A percentile compares a stretch with the other conserved stretches of the same genome.
Evolutionary conservation across 2,888 invertebrate species (phyloP).

Genomic region (Xestia sexstrigata): DNA sequence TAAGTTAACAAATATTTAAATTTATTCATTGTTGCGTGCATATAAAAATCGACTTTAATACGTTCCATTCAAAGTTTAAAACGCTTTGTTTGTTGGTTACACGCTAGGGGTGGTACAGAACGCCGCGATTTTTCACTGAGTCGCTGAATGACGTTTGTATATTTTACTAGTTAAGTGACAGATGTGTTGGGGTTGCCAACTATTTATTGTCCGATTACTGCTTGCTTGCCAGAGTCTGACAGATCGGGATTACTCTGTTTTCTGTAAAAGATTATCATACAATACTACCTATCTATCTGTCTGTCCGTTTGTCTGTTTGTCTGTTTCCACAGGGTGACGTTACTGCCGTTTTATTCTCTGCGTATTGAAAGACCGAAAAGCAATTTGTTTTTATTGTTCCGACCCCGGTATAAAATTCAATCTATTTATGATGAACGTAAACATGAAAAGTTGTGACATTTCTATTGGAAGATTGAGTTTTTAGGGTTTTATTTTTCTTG

Average conservation of each 20-base stretch:
- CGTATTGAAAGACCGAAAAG: conserved; percentile 68
- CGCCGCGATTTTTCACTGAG: conserved; percentile 87
- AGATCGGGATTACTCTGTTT: conserved; percentile 85
- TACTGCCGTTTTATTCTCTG: conserved; percentile 82
- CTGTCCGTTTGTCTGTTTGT: conserved; percentile 17
- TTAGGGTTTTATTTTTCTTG: conserved; percentile 35
- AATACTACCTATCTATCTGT: conserved; percentile 58
- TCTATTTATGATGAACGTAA: conserved; percentile 84
- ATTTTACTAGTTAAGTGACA: conserved; percentile 90
- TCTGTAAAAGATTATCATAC: conserved; percentile 76
- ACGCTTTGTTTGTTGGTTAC: conserved; percentile 59
- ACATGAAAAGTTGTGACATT: conserved; percentile 71
- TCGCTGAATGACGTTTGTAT: conserved; percentile 89
- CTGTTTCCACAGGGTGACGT: conserved; percentile 62
- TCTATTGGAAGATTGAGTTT: conserved; percentile 57
- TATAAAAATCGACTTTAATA: conserved; percentile 78
- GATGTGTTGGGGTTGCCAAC: conserved; percentile 89
- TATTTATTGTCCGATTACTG: conserved; percentile 90
- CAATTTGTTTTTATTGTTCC: conserved; percentile 71
- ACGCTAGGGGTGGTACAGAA: conserved; percentile 82
- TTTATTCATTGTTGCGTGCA: conserved; percentile 81
- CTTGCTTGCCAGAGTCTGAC: conserved; percentile 85
- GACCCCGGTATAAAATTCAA: conserved; percentile 84
- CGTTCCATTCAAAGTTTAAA: conserved; percentile 59
- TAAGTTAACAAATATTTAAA: conserved; percentile 91